These are phyloP conservation scores for Papilio polyxenes DNA, from an alignment of 1,140 invertebrate genomes.

Conservation along the genomic window DNA sequence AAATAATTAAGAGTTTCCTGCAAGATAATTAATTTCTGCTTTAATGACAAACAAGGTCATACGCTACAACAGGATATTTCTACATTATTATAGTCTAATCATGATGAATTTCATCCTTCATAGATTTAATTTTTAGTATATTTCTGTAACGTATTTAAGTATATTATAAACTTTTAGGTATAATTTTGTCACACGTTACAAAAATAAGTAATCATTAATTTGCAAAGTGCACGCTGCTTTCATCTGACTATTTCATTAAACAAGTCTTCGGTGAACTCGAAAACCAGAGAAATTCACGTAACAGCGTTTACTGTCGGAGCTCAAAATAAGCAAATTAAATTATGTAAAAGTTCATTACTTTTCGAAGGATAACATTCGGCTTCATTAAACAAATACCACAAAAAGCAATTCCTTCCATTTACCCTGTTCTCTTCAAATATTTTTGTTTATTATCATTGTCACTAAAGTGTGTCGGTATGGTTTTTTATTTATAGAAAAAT, in stretches of 20 bases:
- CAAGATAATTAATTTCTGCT: slow-evolving; percentile 27
- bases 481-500: slow-evolving; percentile 8
- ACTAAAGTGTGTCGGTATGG: background rate
- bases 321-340: too few species aligned
- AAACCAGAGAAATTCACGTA: background rate
- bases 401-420: background rate
- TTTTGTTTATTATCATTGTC: background rate
- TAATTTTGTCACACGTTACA: background rate
- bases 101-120: slow-evolving; percentile 13
- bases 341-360: too few species aligned
- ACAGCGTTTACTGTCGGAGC: too few species aligned
- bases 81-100: background rate
- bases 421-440: background rate
- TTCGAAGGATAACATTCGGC: background rate
- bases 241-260: background rate
- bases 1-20: slow-evolving; percentile 27
- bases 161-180: too few species aligned
- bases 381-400: too few species aligned
- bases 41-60: slow-evolving; percentile 18
- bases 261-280: slow-evolving; percentile 1
- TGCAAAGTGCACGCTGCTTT: background rate
- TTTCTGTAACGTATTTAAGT: too few species aligned
- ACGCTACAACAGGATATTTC: background rate
- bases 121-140: background rate
- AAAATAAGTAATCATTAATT: background rate